Conservation (phyloP, 2,888 invertebrate genomes). For the Stramonita haemastoma region DNA sequence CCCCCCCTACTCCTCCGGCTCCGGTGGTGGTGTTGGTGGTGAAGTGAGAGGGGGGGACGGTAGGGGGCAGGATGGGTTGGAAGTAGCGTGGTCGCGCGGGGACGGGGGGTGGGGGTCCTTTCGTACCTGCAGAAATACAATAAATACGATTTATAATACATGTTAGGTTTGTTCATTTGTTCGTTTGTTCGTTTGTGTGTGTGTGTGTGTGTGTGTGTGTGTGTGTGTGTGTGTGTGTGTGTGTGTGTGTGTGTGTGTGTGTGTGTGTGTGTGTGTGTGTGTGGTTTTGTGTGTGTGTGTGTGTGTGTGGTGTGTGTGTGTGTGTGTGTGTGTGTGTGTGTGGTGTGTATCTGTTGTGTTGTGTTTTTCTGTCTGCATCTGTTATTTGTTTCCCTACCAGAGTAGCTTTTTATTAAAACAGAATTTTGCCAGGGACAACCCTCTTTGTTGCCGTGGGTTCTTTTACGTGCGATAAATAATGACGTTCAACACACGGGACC, state of each 20-base stretch:
- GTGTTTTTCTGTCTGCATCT: not conserved
- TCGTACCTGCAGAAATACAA: slow-evolving; percentile 8
- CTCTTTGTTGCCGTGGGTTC: too few species aligned
- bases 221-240: not conserved
- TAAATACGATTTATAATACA: not conserved
- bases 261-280: slow-evolving; percentile 11
- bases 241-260: not conserved
- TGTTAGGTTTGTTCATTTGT: not conserved
- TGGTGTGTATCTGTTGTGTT: not conserved
- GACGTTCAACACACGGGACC: too few species aligned
- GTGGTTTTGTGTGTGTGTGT: not conserved
- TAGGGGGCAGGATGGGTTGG: slow-evolving; percentile 54
- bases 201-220: not conserved
- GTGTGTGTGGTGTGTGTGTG: not conserved
- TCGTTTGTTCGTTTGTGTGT: not conserved
- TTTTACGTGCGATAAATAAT: too few species aligned
- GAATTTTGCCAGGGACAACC: too few species aligned
- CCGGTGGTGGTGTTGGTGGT: slow-evolving; percentile 52
- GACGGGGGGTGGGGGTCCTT: slow-evolving; percentile 54
- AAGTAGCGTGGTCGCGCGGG: slow-evolving; percentile 62
- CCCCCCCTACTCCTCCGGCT: slow-evolving; percentile 41
- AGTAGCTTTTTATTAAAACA: too few species aligned
- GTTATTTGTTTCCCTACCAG: too few species aligned
- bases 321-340: not conserved
- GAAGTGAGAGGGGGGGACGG: slow-evolving; percentile 46